These are phyloP conservation scores for Chinchilla lanigera DNA, from an alignment of 2,113 vertebrate genomes.

Conservation along the genomic window DNA sequence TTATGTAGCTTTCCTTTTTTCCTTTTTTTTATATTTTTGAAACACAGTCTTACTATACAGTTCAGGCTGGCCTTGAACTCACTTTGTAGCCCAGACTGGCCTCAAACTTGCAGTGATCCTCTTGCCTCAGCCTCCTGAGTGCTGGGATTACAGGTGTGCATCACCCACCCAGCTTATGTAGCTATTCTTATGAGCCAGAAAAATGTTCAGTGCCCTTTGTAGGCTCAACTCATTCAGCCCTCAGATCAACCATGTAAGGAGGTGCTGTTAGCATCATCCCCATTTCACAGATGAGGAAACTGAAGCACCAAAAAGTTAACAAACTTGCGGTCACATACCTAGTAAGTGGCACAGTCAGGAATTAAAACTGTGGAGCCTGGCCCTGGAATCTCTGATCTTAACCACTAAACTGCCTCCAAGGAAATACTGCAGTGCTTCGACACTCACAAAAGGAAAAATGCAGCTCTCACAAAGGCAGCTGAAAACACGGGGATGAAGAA, in stretches of 20 bases:
- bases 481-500: not conserved
- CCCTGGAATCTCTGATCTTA: slow-evolving; percentile 15
- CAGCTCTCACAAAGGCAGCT: not conserved
- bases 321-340: slow-evolving; percentile 1
- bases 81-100: no score
- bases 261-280: not conserved
- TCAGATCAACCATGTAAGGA: not conserved
- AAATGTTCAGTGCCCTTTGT: not conserved
- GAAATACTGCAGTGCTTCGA: slow-evolving; percentile 7
- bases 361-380: not conserved
- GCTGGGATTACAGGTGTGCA: no score
- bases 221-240: not conserved
- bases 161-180: not conserved
- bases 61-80: no score
- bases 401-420: slow-evolving; percentile 14
- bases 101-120: no score
- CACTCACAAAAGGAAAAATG: not conserved
- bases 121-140: no score
- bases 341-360: not conserved
- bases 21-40: no score
- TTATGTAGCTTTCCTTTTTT: not conserved
- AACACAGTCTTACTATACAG: no score
- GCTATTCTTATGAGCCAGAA: slow-evolving; percentile 18
- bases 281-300: slow-evolving; percentile 8
- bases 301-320: slow-evolving; percentile 25